Percentiles rank a stretch among this genome's conserved stretches.
These are phyloP conservation scores for Cydia pomonella DNA, from an alignment of 1,140 invertebrate genomes.

Conservation along the genomic window DNA sequence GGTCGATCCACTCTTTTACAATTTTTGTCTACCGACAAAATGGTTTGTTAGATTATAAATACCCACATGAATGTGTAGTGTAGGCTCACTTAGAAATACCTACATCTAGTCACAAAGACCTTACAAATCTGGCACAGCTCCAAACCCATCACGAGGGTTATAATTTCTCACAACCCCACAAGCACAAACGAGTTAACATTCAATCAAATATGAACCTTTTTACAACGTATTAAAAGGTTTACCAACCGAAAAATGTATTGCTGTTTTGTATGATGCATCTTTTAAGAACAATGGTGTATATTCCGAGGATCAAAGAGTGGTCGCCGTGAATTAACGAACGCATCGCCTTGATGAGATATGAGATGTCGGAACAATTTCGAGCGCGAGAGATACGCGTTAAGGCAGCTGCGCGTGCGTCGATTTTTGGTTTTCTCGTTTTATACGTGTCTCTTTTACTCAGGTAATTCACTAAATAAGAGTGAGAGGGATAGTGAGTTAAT, in stretches of 20 bases:
- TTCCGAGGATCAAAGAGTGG: constrained; percentile 7
- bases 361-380: not conserved
- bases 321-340: not conserved
- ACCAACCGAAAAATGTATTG: not conserved
- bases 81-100: too few relatives aligned
- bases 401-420: not conserved
- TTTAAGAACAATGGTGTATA: not conserved
- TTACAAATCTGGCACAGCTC: not conserved
- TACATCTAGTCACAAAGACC: not conserved
- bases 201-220: not conserved
- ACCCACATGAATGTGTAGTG: too few relatives aligned
- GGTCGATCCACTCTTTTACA: too few relatives aligned
- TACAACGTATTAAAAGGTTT: not conserved
- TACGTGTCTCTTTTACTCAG: not conserved
- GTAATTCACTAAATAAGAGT: not conserved
- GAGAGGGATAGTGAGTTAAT: not conserved
- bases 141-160: not conserved
- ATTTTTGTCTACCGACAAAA: too few relatives aligned
- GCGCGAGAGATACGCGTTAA: not conserved
- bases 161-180: not conserved
- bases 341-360: not conserved
- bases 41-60: too few relatives aligned
- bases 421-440: not conserved
- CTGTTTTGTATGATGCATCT: not conserved
- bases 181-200: not conserved